Percentiles rank a stretch among this genome's conserved stretches.
Evolutionary conservation across 2,888 invertebrate species (phyloP).

Genomic region (Ellobium chinense): DNA sequence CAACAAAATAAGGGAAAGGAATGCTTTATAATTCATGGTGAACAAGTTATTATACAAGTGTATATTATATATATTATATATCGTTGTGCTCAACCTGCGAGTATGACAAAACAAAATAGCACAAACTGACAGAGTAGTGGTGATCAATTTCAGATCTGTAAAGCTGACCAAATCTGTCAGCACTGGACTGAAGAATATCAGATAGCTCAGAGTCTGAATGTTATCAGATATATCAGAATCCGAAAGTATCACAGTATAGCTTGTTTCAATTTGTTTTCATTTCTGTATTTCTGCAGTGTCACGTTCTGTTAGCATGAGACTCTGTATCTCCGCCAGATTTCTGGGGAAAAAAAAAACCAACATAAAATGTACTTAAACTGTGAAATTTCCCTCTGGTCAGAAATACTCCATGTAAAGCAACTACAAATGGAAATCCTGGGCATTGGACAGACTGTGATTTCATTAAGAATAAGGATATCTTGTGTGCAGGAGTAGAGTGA

Average conservation of each 20-base stretch:
- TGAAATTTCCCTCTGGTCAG: no score
- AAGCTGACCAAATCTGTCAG: constrained; percentile 2
- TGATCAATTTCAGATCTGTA: neutral
- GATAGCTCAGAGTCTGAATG: no score
- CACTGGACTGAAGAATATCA: neutral
- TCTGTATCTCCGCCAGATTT: neutral
- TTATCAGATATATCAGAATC: no score
- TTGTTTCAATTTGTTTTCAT: neutral
- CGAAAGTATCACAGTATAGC: constrained; percentile 24
- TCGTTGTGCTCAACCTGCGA: neutral
- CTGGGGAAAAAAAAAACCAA: neutral
- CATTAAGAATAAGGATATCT: no score
- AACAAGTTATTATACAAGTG: neutral
- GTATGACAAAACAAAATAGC: neutral
- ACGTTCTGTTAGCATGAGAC: neutral
- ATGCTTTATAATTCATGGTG: constrained; percentile 21
- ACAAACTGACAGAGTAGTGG: constrained; percentile 18
- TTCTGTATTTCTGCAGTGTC: neutral
- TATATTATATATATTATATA: neutral
- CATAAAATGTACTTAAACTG: no score
- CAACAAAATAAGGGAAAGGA: neutral
- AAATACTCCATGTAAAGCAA: no score
- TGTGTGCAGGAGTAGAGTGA: no score
- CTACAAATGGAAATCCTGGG: no score
- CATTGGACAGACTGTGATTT: no score